Evolutionary conservation across 2,113 vertebrate genomes (phyloP).

Genomic region (Pandion haliaetus): DNA sequence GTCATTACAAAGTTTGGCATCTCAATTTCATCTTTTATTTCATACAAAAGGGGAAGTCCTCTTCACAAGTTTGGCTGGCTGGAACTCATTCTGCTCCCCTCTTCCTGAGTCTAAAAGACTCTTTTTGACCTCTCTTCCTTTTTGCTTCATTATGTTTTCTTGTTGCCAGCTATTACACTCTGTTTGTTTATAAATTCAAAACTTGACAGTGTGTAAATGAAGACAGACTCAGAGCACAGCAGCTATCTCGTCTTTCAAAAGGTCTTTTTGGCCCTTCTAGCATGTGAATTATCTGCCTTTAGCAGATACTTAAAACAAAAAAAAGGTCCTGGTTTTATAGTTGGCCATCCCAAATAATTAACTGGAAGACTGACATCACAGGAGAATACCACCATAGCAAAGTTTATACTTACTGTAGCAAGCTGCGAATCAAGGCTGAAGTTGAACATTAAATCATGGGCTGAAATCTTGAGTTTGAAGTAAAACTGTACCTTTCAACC

Average conservation of each 20-base stretch:
- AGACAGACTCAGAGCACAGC: neutral
- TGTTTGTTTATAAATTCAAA: neutral
- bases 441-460: neutral
- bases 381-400: neutral
- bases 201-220: neutral
- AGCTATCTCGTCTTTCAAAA: neutral
- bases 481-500: neutral
- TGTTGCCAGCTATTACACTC: neutral
- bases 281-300: neutral
- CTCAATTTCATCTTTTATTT: neutral
- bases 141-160: neutral
- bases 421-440: neutral
- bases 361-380: neutral
- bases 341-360: neutral
- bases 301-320: neutral
- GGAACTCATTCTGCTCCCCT: neutral
- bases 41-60: neutral
- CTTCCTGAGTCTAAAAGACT: neutral
- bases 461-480: neutral
- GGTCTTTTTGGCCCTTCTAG: neutral
- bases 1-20: neutral
- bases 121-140: neutral
- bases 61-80: neutral
- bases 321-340: neutral
- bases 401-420: neutral